Percentiles rank a stretch among this genome's conserved stretches.
phyloP scores from a whole-genome alignment of 2,888 invertebrate genomes.

The Ochropacha duplaris region DNA sequence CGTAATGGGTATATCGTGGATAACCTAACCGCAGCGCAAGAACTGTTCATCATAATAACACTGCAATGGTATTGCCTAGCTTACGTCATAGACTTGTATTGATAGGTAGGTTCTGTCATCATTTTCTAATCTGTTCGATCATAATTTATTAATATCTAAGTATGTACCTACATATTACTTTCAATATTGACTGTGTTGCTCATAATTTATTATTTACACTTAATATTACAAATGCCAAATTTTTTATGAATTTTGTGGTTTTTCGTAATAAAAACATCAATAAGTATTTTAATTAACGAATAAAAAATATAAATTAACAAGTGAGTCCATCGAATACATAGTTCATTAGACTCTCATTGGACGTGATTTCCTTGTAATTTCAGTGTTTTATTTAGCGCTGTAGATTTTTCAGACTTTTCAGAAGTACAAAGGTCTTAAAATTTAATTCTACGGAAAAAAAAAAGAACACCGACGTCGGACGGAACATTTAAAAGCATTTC shows the following conservation, averaged over 20 bases:
- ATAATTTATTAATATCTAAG: neutral
- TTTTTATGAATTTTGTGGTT: neutral
- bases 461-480: no score
- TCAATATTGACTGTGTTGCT: neutral
- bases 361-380: no score
- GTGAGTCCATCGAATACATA: no score
- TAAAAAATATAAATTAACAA: no score
- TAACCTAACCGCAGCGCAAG: constrained; percentile 55
- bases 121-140: neutral
- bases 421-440: no score
- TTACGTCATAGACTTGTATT: neutral
- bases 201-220: neutral
- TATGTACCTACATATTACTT: no score
- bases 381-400: neutral
- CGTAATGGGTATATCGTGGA: constrained; percentile 57
- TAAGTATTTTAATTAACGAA: no score
- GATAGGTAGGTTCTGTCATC: neutral
- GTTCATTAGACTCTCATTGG: no score
- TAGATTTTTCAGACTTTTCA: neutral
- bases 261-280: no score
- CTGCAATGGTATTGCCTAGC: constrained; percentile 14
- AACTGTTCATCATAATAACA: constrained; percentile 28
- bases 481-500: no score
- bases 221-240: neutral
- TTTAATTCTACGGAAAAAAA: no score